Percentiles rank a stretch among this genome's conserved stretches.
Evolutionary conservation across 1,140 invertebrate genomes (phyloP).

Genomic region (Saxidomus purpurata): DNA sequence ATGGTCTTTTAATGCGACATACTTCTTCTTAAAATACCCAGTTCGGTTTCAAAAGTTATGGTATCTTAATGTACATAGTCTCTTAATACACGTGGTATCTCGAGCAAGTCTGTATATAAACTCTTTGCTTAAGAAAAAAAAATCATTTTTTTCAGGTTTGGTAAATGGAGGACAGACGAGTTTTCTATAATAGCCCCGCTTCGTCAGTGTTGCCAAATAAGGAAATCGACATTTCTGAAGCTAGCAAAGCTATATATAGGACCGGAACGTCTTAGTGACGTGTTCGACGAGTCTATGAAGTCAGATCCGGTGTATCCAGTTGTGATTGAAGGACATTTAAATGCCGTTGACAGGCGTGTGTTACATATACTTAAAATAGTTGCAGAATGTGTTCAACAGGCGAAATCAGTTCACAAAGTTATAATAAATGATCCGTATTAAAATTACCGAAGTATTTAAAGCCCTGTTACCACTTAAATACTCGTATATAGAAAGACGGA

Average conservation of each 20-base stretch:
- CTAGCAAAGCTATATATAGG: slow-evolving; percentile 51
- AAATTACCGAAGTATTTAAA: no score
- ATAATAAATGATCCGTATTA: not conserved
- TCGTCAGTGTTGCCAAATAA: slow-evolving; percentile 46
- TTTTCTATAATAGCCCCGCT: slow-evolving; percentile 37
- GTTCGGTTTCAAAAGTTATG: no score
- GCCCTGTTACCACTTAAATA: no score
- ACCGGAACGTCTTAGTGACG: slow-evolving; percentile 26
- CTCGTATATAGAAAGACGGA: no score
- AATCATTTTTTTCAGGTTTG: slow-evolving; percentile 37
- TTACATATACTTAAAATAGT: slow-evolving; percentile 34
- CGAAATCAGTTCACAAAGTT: not conserved
- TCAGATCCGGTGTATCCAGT: slow-evolving; percentile 36
- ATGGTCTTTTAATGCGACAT: no score
- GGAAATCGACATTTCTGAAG: slow-evolving; percentile 45
- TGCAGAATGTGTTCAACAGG: not conserved
- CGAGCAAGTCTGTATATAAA: no score
- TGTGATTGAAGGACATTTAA: slow-evolving; percentile 3
- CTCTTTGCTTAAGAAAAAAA: no score
- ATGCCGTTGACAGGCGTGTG: slow-evolving; percentile 33
- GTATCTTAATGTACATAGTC: no score
- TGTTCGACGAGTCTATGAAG: slow-evolving; percentile 18
- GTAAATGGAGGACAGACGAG: slow-evolving; percentile 27
- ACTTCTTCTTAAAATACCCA: no score
- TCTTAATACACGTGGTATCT: no score